Base-by-base conservation (phyloP, 2,888 invertebrate species). In the Drosophila nigricruria region DNA sequence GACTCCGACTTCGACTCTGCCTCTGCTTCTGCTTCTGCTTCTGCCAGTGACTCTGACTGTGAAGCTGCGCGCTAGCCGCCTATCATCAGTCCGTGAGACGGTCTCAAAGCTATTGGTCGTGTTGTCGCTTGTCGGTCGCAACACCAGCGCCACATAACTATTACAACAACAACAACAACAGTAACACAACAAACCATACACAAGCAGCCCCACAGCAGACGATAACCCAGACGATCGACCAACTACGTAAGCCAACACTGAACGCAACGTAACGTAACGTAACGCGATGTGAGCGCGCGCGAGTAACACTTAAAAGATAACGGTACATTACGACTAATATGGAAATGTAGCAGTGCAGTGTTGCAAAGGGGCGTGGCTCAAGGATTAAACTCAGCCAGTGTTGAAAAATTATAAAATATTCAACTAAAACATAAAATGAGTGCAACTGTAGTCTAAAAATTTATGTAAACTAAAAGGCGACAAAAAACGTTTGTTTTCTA, bases 101-200 rank as follows among this genome's bases (percentile, higher is more conserved):
- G 90, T 89, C 89, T 89, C 89, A 85, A 89, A 89, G 85, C 87
- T 87, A 85, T 88, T 90, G 89, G 89, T 90, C 89, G 89, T 89
- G 90, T 90, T 82, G 88, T 85, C 83, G 86, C 81, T 82, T 88
- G 87, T 83, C 87, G 84, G 70, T 77, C 77, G 77, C 77, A 72
- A 67, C 77, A 70, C 69, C 68, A 77, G 66, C 61, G 60, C 53
- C 72, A 64, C 54, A 52, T 43, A 47, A 54, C 38, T 42, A 36
- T 56, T 36, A 65, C 56, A 52, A 34, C 18, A 59, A 64, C 20
- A 49, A 47, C 25, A 43, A 43, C 14, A 45, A 54, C 60, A 56
- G 52, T 50, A 60, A 61, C 43, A 40, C 14, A 23, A 23, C 20
- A 23, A 43, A 23, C 2, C 43, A 43, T 25, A 53, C 38, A 54